Evolutionary conservation across 2,888 invertebrate species (phyloP).

Genomic region (Chloroclystis v-ata): DNA sequence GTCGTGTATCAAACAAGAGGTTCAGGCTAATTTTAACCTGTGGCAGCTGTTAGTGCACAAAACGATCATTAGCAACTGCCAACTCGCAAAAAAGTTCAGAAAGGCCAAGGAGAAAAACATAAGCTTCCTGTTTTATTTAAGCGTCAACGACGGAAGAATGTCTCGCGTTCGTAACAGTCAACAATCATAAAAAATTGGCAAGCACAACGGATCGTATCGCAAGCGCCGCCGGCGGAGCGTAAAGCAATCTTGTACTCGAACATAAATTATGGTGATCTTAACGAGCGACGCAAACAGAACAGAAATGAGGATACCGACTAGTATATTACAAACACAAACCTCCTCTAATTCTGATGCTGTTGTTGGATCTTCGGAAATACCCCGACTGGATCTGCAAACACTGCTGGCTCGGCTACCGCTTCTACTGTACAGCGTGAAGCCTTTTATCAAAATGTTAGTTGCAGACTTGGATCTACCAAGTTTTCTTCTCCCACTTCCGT

Average conservation of each 20-base stretch:
- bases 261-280: slow-evolving; percentile 55
- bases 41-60: slow-evolving; percentile 24
- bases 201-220: slow-evolving; percentile 40
- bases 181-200: slow-evolving; percentile 69
- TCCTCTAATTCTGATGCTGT: slow-evolving; percentile 82
- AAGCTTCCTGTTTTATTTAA: slow-evolving; percentile 49
- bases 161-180: slow-evolving; percentile 53
- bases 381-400: slow-evolving; percentile 69
- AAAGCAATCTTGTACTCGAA: slow-evolving; percentile 38
- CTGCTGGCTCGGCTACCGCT: slow-evolving; percentile 78
- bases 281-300: slow-evolving; percentile 37
- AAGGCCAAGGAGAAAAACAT: slow-evolving; percentile 35
- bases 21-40: slow-evolving; percentile 55
- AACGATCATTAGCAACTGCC: slow-evolving; percentile 36
- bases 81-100: slow-evolving; percentile 35
- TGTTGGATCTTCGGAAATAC: slow-evolving; percentile 80
- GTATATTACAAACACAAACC: slow-evolving; percentile 56
- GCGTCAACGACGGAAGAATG: slow-evolving; percentile 52
- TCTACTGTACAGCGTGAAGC: slow-evolving; percentile 83
- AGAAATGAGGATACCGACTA: slow-evolving; percentile 7
- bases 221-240: slow-evolving; percentile 48
- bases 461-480: slow-evolving; percentile 84
- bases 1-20: slow-evolving; percentile 51
- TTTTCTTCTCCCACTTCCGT: slow-evolving; percentile 54
- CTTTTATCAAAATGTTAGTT: slow-evolving; percentile 90